Evolutionary conservation across 2,888 invertebrate genomes (phyloP), one percentile per base, ranked within the genome.

Genomic region (Heteromyza rotundicornis): DNA sequence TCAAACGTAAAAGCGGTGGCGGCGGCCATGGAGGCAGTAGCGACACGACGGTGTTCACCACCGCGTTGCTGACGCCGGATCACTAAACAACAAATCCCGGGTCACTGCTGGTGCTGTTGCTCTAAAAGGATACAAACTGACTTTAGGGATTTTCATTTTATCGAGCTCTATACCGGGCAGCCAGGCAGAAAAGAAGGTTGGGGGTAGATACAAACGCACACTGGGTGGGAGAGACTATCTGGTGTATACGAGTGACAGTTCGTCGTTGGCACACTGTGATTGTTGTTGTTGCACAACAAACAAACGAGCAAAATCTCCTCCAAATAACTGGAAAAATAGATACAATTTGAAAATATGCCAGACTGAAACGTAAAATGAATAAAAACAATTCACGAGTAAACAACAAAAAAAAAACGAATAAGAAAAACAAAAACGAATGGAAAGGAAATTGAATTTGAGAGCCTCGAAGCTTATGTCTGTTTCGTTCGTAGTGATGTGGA

Each of bases 91-190:
- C 57, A 50, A 57, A 27, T 35, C 50, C 57, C 24, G 57, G 57
- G 57, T 50, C 57, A 50, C 57, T 50, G 49, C 57, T 57, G 52
- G 17, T 16, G 35, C 49, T 49, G 57, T 47, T 35, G 49, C 56
- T 23, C 12, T 44, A 56, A 56, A 56, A 24, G 56, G 56, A 56
- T 56, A 44, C 56, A 56, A 56, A 56, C 44, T 57, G 49, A 57
- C 56, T 56, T 56, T 44, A 20, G 47, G 56, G 56, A 56, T 56
- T 56, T 56, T 44, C 23, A 16, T 23, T 24, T 54, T 54, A 36
- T 57, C 57, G 57, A 52, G 23, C 52, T 40, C 49, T 50, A 60
- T 40, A 51, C 40, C 40, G 16, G n/a, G 14, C 10, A n/a, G n/a
- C n/a, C n/a, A n/a, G n/a, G 40, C 40, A 40, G 40, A 7, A 14